Conservation (phyloP, 2,888 invertebrate species). For the Dasypogon diadema region DNA sequence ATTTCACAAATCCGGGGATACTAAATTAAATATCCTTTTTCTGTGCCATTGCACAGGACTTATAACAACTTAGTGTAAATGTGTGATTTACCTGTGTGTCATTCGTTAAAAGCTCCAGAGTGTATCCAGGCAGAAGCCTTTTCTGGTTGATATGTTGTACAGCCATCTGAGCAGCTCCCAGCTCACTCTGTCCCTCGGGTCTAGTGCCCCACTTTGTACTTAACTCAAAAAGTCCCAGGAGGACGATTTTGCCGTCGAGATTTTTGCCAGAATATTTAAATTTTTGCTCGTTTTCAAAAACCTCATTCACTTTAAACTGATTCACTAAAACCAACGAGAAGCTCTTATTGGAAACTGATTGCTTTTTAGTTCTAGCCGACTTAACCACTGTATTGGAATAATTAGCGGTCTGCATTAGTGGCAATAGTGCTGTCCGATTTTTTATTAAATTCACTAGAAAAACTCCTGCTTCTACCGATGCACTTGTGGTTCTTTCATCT, state of each 20-base stretch:
- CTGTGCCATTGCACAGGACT: background rate
- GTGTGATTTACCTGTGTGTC: conserved; percentile 81
- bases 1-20: no score
- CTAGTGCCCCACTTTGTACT: conserved; percentile 75
- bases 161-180: conserved; percentile 83
- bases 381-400: conserved; percentile 8
- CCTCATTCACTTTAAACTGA: conserved; percentile 67
- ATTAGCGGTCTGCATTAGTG: background rate
- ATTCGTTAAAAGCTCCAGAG: conserved; percentile 81
- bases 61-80: background rate
- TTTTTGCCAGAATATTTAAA: conserved; percentile 58
- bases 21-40: background rate
- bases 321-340: conserved; percentile 57
- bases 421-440: background rate
- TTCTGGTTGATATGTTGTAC: conserved; percentile 83
- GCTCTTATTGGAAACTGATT: conserved; percentile 49
- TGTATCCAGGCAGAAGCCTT: conserved; percentile 77
- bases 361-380: conserved; percentile 49
- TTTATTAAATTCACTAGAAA: conserved; percentile 34
- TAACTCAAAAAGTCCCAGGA: conserved; percentile 85
- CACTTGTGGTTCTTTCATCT: background rate
- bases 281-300: conserved; percentile 67
- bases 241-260: conserved; percentile 71
- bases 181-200: conserved; percentile 79
- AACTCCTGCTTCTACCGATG: conserved; percentile 6